Percentiles rank a stretch among this genome's conserved stretches.
These are phyloP conservation scores for Heteropelma amictum DNA, from an alignment of 2,888 invertebrate species.

Conservation along the genomic window DNA sequence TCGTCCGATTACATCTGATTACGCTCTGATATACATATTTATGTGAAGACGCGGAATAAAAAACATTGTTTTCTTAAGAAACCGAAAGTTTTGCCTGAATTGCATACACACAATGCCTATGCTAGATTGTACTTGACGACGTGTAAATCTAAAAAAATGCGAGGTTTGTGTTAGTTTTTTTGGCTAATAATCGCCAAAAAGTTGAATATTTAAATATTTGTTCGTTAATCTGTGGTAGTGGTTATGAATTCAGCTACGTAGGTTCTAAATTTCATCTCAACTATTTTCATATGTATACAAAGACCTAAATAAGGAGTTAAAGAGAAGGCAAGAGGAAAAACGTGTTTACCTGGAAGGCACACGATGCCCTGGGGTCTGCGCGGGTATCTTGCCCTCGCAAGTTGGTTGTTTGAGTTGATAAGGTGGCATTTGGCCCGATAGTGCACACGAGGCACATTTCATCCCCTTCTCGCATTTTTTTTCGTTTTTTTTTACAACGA, in stretches of 20 bases:
- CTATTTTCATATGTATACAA: background rate
- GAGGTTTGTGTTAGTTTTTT: no score
- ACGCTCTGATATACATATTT: no score
- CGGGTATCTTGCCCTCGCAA: conserved; percentile 32
- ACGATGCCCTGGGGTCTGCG: conserved; percentile 49
- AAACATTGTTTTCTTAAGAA: no score
- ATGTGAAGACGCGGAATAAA: no score
- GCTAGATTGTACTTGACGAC: no score
- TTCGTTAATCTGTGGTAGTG: background rate
- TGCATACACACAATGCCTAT: no score
- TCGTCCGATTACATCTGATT: background rate
- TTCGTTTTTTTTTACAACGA: background rate
- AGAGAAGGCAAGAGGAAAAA: conserved; percentile 51
- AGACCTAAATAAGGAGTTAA: conserved; percentile 14
- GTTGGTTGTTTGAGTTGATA: conserved; percentile 61
- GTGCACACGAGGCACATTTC: conserved; percentile 19
- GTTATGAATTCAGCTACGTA: background rate
- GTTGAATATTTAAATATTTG: no score
- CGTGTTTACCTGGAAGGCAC: conserved; percentile 54
- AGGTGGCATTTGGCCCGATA: conserved; percentile 59
- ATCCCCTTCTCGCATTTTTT: background rate
- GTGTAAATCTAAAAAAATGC: no score
- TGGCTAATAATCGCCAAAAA: no score
- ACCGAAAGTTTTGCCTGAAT: no score
- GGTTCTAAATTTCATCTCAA: conserved; percentile 2